Percentiles rank a stretch among this genome's conserved stretches.
These are phyloP conservation scores for Podabrus alpinus DNA, from an alignment of 2,888 invertebrate genomes.

Conservation along the genomic window DNA sequence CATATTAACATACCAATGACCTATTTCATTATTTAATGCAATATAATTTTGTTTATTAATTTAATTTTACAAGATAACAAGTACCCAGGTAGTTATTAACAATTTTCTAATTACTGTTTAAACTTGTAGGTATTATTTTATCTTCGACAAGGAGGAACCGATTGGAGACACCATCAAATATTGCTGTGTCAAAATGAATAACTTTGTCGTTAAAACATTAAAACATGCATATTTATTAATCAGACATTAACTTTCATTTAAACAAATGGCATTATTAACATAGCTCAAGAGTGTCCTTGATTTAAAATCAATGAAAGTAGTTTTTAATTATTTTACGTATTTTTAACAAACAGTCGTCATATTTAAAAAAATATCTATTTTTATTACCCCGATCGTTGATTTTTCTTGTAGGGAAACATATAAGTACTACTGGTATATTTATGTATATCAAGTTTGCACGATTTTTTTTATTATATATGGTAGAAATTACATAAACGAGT, in stretches of 20 bases:
- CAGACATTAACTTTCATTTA: background rate
- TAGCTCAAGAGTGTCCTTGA: conserved; percentile 9
- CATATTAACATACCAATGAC: background rate
- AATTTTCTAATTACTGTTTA: background rate
- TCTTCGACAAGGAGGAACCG: background rate
- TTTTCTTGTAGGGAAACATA: background rate
- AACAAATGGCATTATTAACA: conserved; percentile 4
- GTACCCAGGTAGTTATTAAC: background rate
- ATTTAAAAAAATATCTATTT: background rate
- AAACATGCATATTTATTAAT: conserved; percentile 1
- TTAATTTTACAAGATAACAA: background rate
- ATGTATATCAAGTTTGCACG: background rate
- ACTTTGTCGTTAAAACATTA: background rate
- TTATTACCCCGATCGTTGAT: background rate
- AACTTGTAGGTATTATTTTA: background rate
- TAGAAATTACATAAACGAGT: conserved; percentile 20
- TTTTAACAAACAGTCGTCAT: background rate
- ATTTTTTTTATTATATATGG: conserved; percentile 7
- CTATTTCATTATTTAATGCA: background rate
- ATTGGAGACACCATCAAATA: background rate
- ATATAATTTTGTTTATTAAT: background rate
- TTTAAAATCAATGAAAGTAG: conserved; percentile 5
- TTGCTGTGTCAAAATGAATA: background rate
- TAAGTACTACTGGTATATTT: background rate
- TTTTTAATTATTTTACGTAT: background rate